A percentile compares a stretch with the other conserved stretches of the same genome.
These are phyloP conservation scores for Druon quercuslanigerum DNA, from an alignment of 1,140 invertebrate species.

Conservation along the genomic window DNA sequence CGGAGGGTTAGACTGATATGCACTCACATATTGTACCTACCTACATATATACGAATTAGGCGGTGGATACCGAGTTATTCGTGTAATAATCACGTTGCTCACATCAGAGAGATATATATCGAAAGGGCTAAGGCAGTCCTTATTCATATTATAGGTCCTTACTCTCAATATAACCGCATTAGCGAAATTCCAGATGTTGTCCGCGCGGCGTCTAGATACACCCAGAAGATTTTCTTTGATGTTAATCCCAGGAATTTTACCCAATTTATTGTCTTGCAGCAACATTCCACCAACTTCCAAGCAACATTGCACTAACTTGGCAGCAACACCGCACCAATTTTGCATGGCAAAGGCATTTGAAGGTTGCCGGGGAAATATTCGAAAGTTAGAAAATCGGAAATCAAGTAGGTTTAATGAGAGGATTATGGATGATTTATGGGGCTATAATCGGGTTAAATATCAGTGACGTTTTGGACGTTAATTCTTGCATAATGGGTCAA, in stretches of 20 bases:
- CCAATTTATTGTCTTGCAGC: too few species aligned
- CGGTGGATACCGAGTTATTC: constrained; percentile 50
- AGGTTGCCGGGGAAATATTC: background rate
- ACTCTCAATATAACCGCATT: constrained; percentile 18
- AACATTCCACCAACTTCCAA: too few species aligned
- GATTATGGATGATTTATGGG: background rate
- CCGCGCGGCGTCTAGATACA: background rate
- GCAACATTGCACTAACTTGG: too few species aligned
- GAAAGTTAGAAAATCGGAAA: background rate
- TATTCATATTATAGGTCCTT: too few species aligned
- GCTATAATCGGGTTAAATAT: background rate
- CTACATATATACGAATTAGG: constrained; percentile 48
- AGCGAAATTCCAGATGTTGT: background rate
- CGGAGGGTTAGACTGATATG: constrained; percentile 53
- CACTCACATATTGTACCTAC: constrained; percentile 48
- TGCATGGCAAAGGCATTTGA: too few species aligned
- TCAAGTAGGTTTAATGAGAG: background rate
- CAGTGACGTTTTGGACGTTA: background rate
- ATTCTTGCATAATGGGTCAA: constrained; percentile 1
- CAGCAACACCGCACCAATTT: too few species aligned
- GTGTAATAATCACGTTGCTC: constrained; percentile 47
- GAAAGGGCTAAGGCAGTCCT: constrained; percentile 15
- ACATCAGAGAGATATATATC: constrained; percentile 40
- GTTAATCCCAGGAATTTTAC: background rate
- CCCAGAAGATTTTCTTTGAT: background rate